Conservation (phyloP, 2,797 vertebrate species). For the Micrastur ruficollis region DNA sequence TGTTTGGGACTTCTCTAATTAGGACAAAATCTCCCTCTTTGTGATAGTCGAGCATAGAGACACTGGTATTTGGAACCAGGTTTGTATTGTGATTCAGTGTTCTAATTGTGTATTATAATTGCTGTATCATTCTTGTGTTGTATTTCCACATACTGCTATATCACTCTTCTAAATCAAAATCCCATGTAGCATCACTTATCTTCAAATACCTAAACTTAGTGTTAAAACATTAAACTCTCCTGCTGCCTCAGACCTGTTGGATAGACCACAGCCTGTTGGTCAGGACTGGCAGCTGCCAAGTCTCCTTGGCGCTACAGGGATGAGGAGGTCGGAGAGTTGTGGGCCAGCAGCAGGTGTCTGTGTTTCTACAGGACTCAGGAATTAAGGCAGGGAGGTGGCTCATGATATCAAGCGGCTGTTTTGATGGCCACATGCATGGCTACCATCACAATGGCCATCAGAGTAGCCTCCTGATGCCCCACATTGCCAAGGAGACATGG, state of each 20-base stretch:
- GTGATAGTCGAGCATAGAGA: background rate
- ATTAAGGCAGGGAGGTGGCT: background rate
- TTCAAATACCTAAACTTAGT: background rate
- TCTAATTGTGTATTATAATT: background rate
- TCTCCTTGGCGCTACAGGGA: background rate
- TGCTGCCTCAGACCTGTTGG: background rate
- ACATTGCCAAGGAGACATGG: background rate
- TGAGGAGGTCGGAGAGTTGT: fast-evolving
- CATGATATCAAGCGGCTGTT: background rate
- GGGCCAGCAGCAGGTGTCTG: background rate
- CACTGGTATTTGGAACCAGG: background rate
- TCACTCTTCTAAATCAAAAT: background rate
- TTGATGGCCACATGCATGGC: background rate
- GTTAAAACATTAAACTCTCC: background rate
- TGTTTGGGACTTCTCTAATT: background rate
- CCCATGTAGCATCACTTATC: background rate
- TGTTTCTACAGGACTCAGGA: background rate
- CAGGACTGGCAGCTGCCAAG: background rate
- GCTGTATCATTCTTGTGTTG: background rate
- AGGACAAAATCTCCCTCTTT: background rate
- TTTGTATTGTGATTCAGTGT: background rate
- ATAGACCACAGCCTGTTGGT: background rate
- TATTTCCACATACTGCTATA: background rate
- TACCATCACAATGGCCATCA: background rate
- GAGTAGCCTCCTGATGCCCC: background rate